Evolutionary conservation across 2,113 vertebrate species (phyloP).

Genomic region (Pycnonotus jocosus): DNA sequence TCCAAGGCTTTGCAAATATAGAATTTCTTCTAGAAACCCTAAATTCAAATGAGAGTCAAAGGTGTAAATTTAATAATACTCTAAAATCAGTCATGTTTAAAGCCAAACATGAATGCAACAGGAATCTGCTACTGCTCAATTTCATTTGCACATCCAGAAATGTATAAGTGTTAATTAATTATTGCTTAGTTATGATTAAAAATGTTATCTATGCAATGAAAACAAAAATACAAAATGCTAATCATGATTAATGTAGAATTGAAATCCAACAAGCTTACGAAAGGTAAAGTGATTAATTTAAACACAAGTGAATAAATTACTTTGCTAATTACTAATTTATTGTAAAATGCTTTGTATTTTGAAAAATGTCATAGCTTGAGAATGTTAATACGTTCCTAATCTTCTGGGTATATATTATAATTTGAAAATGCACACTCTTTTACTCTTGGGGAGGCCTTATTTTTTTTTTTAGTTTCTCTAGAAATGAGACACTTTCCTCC

Average conservation of each 20-base stretch:
- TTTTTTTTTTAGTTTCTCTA: background rate
- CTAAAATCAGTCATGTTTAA: background rate
- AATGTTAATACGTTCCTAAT: background rate
- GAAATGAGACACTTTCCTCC: background rate
- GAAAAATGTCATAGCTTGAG: background rate
- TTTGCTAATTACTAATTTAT: background rate
- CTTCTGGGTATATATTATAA: background rate
- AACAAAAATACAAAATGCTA: conserved; percentile 33
- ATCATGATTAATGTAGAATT: conserved; percentile 1
- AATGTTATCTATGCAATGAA: conserved; percentile 29
- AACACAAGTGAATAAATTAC: background rate
- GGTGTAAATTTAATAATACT: background rate
- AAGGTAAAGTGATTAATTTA: conserved; percentile 44
- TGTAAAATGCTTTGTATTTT: background rate
- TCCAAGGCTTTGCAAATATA: background rate
- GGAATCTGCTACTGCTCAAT: background rate
- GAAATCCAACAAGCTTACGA: background rate
- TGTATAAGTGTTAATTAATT: background rate
- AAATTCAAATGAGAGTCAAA: background rate
- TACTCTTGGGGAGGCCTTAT: background rate
- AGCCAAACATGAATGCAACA: background rate
- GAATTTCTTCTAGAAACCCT: background rate
- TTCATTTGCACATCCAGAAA: background rate
- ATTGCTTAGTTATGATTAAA: background rate
- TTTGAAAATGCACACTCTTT: background rate